Evolutionary conservation across 1,140 invertebrate genomes (phyloP).

Genomic region (Drosophila ananassae): DNA sequence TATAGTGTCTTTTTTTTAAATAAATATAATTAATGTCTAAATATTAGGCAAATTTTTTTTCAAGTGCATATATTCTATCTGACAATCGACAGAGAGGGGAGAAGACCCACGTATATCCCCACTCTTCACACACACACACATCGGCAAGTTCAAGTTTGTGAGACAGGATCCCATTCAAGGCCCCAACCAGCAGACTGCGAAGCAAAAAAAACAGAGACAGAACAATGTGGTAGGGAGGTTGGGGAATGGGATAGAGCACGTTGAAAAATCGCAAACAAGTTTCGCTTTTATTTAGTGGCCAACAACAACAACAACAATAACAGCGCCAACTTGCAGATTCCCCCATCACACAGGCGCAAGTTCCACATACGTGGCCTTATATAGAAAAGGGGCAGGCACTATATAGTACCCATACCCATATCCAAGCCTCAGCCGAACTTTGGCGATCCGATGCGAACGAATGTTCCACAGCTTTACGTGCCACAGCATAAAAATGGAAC

Average conservation of each 20-base stretch:
- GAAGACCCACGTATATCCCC: slow-evolving; percentile 43
- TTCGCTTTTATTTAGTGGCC: slow-evolving; percentile 81
- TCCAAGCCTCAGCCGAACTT: slow-evolving; percentile 31
- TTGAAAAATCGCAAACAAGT: slow-evolving; percentile 68
- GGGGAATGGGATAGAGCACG: slow-evolving; percentile 13
- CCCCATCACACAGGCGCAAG: slow-evolving; percentile 39
- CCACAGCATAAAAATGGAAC: slow-evolving; percentile 80
- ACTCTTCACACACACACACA: slow-evolving; percentile 28
- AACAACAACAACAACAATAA: slow-evolving; percentile 57
- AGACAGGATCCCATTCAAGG: slow-evolving; percentile 80
- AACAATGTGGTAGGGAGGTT: slow-evolving; percentile 31
- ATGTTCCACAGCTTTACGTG: slow-evolving; percentile 60
- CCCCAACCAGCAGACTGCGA: slow-evolving; percentile 59
- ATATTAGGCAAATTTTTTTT: background rate
- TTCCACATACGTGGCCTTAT: slow-evolving; percentile 36
- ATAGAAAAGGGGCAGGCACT: slow-evolving; percentile 24
- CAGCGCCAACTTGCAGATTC: slow-evolving; percentile 73
- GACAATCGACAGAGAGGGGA: slow-evolving; percentile 32
- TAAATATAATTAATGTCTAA: too few species aligned
- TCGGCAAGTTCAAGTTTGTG: slow-evolving; percentile 71
- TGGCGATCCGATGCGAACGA: slow-evolving; percentile 39
- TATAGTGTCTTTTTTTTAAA: too few species aligned
- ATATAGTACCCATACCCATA: slow-evolving; percentile 32
- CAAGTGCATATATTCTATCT: slow-evolving; percentile 40
- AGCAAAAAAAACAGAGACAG: slow-evolving; percentile 24